Conservation (phyloP, 2,113 vertebrate species). For the Tetraodon nigroviridis region DNA sequence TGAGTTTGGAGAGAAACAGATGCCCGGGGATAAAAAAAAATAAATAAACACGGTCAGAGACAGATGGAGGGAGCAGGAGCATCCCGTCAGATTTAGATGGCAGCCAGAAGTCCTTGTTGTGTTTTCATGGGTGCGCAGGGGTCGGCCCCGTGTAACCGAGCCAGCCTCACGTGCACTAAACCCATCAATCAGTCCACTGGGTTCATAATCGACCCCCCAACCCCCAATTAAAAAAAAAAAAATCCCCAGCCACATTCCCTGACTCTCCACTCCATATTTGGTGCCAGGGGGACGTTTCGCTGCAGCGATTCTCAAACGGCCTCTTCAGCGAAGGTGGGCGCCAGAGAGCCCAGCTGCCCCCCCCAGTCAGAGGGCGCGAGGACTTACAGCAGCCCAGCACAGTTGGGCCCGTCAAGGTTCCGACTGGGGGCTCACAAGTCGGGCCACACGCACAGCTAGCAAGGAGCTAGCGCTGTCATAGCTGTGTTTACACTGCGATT, state of each 20-base stretch:
- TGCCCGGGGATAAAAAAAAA: constrained; percentile 40
- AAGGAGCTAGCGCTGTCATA: constrained; percentile 35
- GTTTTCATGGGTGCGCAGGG: no score
- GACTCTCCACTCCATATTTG: neutral
- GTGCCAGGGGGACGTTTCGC: constrained; percentile 51
- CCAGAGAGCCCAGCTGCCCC: constrained; percentile 37
- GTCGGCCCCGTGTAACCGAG: constrained; percentile 13
- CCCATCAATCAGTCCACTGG: neutral
- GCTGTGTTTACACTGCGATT: constrained; percentile 31
- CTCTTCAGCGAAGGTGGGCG: constrained; percentile 59
- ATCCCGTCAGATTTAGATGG: neutral
- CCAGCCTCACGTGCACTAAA: neutral
- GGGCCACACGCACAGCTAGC: constrained; percentile 29
- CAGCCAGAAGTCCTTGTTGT: neutral
- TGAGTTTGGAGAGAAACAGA: constrained; percentile 52
- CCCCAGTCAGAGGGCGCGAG: constrained; percentile 61
- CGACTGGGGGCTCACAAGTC: constrained; percentile 54
- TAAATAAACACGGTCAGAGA: constrained; percentile 28
- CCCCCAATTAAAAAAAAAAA: no score
- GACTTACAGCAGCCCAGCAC: constrained; percentile 69
- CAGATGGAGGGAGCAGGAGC: constrained; percentile 15
- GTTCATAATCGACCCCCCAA: no score
- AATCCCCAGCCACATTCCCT: constrained; percentile 5
- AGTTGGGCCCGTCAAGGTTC: constrained; percentile 65
- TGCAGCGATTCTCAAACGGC: constrained; percentile 56